These are phyloP conservation scores for Vireo griseus DNA, from an alignment of 2,797 vertebrate species.

Conservation along the genomic window DNA sequence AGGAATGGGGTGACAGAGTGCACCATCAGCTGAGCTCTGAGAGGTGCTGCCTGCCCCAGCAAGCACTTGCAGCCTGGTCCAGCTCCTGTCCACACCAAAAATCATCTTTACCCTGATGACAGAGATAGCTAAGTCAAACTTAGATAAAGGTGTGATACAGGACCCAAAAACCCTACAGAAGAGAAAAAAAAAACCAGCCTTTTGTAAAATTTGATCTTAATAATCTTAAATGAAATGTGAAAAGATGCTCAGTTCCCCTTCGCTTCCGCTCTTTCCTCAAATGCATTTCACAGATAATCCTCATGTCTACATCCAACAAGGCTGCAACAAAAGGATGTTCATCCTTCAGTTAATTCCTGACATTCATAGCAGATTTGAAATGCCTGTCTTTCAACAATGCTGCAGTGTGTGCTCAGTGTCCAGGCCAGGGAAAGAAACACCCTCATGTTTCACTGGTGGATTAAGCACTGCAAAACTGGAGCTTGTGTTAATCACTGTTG, in stretches of 20 bases:
- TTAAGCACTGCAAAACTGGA: not conserved
- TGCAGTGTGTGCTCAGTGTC: not conserved
- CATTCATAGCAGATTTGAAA: not conserved
- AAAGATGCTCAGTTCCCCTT: not conserved
- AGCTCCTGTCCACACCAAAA: not conserved
- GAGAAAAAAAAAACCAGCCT: not conserved
- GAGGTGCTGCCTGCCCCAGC: not conserved
- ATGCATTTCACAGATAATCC: not conserved
- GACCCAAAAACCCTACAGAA: not conserved
- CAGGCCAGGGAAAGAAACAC: not conserved
- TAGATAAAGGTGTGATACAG: not conserved
- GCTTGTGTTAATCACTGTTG: not conserved
- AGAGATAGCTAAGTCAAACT: not conserved
- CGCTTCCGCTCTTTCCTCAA: not conserved
- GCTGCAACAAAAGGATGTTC: slow-evolving; percentile 19
- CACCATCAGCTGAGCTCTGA: not conserved
- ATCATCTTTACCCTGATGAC: not conserved
- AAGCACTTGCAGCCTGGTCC: not conserved
- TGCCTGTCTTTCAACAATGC: slow-evolving; percentile 4
- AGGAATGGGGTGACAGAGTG: not conserved
- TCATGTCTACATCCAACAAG: not conserved
- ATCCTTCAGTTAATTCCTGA: slow-evolving; percentile 34
- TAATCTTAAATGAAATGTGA: not conserved
- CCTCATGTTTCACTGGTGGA: not conserved
- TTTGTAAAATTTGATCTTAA: not conserved